Base-by-base conservation (phyloP, 2,797 vertebrate genomes). In the Gastrophryne carolinensis region DNA sequence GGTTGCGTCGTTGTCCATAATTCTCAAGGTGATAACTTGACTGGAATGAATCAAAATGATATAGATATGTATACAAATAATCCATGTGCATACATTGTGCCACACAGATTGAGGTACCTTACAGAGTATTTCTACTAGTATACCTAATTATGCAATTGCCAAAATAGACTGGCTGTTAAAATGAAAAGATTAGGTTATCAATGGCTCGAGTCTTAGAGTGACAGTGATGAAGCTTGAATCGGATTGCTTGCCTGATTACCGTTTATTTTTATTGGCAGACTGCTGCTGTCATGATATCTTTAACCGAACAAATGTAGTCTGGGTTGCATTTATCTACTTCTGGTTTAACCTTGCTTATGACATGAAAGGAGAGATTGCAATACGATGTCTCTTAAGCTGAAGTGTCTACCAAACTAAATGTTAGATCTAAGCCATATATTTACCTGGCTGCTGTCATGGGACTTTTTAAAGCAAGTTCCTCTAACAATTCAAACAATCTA, bases 151-250 rank as follows among this genome's bases (percentile, higher is more conserved):
- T n/a, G n/a, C n/a, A n/a, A n/a, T n/a, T n/a, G n/a, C n/a, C n/a
- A n/a, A n/a, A n/a, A n/a, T n/a, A n/a, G n/a, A n/a, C n/a, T n/a
- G n/a, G n/a, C n/a, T n/a, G n/a, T n/a, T n/a, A n/a, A n/a, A n/a
- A n/a, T n/a, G n/a, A 44, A 3, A 11, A 44, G 0, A 15, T 30
- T 56, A 32, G 15, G 10, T 3, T 3, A 6, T 57, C 7, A 57
- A n/a, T 32, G 32, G 27, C 53, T 57, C 8, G 44, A 0, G 19
- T 17, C 79, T 32, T 57, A 29, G 9, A 26, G 11, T 65, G 63
- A 50, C 63, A 65, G 63, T 65, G 53, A 67, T 67, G 64, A 53
- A 49, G 53, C 47, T 19, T 52, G 47, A 53, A 67, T 67, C 32
- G 35, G 32, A 67, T 53, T 23, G 53, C 50, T 49, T 54, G 30